phyloP scores from a whole-genome alignment of 1,140 invertebrate species.

The Contarinia nasturtii region DNA sequence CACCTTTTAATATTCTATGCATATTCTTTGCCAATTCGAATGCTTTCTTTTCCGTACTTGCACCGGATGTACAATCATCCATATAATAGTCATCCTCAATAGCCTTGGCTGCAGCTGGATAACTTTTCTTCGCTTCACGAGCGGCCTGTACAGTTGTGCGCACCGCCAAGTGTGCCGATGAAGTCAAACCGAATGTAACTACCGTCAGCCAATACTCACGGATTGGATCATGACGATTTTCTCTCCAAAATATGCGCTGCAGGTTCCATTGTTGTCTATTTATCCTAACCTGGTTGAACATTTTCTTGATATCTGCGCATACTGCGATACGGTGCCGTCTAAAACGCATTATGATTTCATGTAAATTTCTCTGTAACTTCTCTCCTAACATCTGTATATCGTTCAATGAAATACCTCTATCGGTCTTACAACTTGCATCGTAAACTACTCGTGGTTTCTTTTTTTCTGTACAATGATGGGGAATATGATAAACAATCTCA shows the following conservation, averaged over 20 bases:
- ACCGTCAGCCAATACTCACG: conserved; percentile 5
- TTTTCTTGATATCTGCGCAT: conserved; percentile 15
- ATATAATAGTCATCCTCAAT: conserved; percentile 15
- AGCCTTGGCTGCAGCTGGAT: conserved; percentile 8
- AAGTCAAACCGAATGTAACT: conserved; percentile 15
- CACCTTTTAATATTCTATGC: conserved; percentile 7
- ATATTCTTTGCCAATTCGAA: conserved; percentile 10
- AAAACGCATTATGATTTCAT: conserved; percentile 18
- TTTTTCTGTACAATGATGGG: no score
- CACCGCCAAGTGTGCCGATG: conserved; percentile 9
- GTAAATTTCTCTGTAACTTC: conserved; percentile 16
- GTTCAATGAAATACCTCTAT: conserved; percentile 12
- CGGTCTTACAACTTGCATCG: conserved; percentile 10
- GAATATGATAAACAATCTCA: no score
- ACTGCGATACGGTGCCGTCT: conserved; percentile 13
- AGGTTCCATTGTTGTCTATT: conserved; percentile 7
- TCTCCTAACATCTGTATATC: conserved; percentile 15
- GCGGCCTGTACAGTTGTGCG: neutral
- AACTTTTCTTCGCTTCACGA: conserved; percentile 3
- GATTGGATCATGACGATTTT: neutral
- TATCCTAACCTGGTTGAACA: conserved; percentile 13
- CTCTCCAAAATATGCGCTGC: conserved; percentile 22
- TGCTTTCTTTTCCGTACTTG: conserved; percentile 3
- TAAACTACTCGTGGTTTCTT: conserved; percentile 11
- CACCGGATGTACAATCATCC: conserved; percentile 20